These are phyloP conservation scores for Lysiphlebus fabarum DNA, from an alignment of 1,140 invertebrate genomes.

Conservation along the genomic window DNA sequence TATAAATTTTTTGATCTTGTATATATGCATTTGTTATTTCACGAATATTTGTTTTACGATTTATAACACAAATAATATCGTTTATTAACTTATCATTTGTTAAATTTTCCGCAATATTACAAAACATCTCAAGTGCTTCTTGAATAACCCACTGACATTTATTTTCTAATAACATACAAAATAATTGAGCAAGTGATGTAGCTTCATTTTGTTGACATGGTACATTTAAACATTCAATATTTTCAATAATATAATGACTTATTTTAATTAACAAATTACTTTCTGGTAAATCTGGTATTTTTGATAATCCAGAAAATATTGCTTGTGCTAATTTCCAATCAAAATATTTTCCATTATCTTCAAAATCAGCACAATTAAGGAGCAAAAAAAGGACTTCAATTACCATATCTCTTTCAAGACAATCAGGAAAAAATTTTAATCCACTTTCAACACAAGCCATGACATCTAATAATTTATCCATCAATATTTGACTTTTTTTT, in stretches of 20 bases:
- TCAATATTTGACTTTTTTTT: not conserved
- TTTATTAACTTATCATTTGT: constrained; percentile 9
- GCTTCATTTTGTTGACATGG: not conserved
- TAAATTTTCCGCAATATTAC: constrained; percentile 8
- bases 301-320: not conserved
- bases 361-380: not conserved
- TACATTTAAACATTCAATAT: not conserved
- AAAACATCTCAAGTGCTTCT: constrained; percentile 17
- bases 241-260: constrained; percentile 3
- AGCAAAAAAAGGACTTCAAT: not conserved
- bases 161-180: constrained; percentile 11
- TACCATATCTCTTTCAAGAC: not conserved
- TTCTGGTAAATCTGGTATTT: not conserved
- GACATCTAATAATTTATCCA: not conserved
- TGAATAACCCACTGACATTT: constrained; percentile 7
- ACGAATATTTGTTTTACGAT: constrained; percentile 1
- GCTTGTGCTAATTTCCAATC: constrained; percentile 1
- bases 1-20: not conserved
- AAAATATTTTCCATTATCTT: not conserved
- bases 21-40: constrained; percentile 13
- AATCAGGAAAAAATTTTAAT: not conserved
- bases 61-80: not conserved
- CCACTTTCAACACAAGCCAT: not conserved
- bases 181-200: not conserved
- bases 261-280: constrained; percentile 1